phyloP scores from a whole-genome alignment of 2,113 vertebrate genomes.

The Hydrochoerus hydrochaeris region DNA sequence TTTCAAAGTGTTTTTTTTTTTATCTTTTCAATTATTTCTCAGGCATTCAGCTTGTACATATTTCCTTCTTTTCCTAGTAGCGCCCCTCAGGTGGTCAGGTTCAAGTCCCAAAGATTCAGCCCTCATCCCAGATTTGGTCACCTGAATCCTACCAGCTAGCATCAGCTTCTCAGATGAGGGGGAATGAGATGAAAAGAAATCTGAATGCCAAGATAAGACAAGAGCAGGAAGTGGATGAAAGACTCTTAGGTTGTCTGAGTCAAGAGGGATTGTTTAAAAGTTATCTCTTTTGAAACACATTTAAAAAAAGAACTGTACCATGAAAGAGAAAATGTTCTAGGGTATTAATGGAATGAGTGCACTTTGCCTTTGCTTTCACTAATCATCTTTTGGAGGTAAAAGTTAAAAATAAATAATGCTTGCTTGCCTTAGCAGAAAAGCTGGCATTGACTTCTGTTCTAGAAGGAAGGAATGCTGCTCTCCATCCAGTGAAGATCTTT shows the following conservation, averaged over 20 bases:
- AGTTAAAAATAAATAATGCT: background rate
- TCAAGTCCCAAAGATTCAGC: background rate
- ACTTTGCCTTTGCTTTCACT: background rate
- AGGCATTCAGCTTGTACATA: background rate
- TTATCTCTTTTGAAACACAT: background rate
- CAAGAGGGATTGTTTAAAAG: background rate
- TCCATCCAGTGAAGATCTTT: background rate
- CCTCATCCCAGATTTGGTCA: background rate
- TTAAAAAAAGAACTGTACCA: background rate
- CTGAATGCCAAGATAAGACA: background rate
- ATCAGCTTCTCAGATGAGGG: background rate
- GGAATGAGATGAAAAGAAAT: background rate
- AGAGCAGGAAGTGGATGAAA: background rate
- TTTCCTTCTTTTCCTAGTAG: background rate
- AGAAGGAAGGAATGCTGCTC: background rate
- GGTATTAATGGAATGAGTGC: background rate
- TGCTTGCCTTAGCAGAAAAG: constrained; percentile 27
- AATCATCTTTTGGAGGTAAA: background rate
- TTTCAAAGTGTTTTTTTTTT: background rate
- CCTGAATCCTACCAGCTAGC: background rate
- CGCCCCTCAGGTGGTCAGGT: background rate
- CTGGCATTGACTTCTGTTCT: background rate
- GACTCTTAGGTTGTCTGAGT: background rate
- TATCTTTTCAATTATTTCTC: background rate
- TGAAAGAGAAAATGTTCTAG: background rate